Conservation (phyloP, 2,888 invertebrate genomes). For the Blomia tropicalis region DNA sequence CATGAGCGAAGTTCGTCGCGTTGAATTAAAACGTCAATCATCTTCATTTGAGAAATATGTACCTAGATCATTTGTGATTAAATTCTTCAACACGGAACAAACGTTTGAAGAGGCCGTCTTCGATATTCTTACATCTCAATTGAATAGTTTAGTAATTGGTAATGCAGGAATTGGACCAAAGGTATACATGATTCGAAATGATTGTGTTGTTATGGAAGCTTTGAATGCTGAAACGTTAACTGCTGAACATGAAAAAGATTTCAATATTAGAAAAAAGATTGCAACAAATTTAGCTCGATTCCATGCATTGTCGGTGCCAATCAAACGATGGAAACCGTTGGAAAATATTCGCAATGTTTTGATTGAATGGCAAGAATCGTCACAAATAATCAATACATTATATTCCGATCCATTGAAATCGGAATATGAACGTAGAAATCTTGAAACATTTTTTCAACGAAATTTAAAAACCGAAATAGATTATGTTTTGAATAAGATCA, state of each 20-base stretch:
- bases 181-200: constrained; percentile 2
- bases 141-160: constrained; percentile 8
- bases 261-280: neutral
- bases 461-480: constrained; percentile 3
- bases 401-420: neutral
- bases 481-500: neutral
- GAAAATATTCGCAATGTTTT: constrained; percentile 1
- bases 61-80: neutral
- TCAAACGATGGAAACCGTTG: neutral
- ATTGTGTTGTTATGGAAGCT: constrained; percentile 9
- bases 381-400: neutral
- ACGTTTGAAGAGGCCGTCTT: neutral
- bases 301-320: constrained; percentile 12
- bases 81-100: neutral
- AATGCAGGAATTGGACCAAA: constrained; percentile 13
- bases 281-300: constrained; percentile 14
- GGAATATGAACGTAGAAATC: neutral
- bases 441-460: neutral
- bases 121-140: neutral
- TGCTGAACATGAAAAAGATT: constrained; percentile 1
- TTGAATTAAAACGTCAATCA: neutral
- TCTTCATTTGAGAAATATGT: neutral
- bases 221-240: constrained; percentile 1
- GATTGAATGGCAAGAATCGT: neutral
- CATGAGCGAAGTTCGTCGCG: neutral